Evolutionary conservation across 2,113 vertebrate genomes (phyloP).

Genomic region (Dissostichus mawsoni): DNA sequence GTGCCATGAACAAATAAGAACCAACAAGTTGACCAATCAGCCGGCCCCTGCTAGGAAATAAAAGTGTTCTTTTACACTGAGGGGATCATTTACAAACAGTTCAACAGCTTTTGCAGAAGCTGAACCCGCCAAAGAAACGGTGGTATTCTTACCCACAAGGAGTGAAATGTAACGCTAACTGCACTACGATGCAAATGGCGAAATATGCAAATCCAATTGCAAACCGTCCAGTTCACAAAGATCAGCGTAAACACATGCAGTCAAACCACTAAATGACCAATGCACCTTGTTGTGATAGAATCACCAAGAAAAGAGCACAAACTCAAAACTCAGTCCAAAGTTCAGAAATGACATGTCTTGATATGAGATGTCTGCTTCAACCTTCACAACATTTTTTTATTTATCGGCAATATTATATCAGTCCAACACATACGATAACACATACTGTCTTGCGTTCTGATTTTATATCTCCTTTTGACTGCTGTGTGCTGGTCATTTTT

Average conservation of each 20-base stretch:
- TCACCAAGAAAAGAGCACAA: background rate
- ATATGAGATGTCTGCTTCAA: background rate
- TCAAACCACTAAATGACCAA: background rate
- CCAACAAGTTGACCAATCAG: background rate
- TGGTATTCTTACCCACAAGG: no score
- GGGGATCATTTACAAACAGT: no score
- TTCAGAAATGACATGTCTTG: background rate
- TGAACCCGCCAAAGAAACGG: no score
- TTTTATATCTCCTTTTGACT: no score
- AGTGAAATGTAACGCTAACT: no score
- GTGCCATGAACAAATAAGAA: background rate
- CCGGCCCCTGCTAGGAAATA: background rate
- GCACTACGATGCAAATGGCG: no score
- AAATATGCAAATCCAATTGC: no score
- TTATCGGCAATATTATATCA: background rate
- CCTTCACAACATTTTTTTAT: background rate
- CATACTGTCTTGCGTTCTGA: no score
- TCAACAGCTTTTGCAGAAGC: no score
- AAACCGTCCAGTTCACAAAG: no score
- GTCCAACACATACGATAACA: no score
- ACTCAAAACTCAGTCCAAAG: background rate
- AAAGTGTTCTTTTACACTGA: background rate
- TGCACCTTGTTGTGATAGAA: background rate
- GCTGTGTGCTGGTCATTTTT: background rate
- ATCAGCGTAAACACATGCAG: no score